These are phyloP conservation scores for Nesogale talazaci DNA, from an alignment of 2,113 vertebrate genomes.

Conservation along the genomic window DNA sequence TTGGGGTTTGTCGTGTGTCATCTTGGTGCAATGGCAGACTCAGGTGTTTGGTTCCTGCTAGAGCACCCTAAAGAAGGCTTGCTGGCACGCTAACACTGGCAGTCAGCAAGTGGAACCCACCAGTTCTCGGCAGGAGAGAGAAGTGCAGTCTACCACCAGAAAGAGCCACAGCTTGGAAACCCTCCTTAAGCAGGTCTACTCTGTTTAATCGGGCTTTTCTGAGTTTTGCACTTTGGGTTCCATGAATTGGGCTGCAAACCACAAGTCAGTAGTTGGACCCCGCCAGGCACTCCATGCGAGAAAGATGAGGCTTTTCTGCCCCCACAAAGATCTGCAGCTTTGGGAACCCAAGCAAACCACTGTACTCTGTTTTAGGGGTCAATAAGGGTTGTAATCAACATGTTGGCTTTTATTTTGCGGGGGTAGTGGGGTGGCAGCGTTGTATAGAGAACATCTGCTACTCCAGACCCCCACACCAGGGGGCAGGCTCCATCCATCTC, in stretches of 20 bases:
- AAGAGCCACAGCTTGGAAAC: background rate
- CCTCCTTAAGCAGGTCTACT: background rate
- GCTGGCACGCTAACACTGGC: background rate
- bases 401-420: no score
- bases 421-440: no score
- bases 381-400: no score
- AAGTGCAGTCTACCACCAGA: background rate
- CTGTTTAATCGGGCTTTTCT: no score
- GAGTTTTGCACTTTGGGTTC: no score
- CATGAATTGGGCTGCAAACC: no score
- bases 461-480: background rate
- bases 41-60: background rate
- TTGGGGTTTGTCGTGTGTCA: background rate
- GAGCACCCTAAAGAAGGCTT: background rate
- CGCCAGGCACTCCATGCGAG: no score
- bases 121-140: background rate
- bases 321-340: background rate
- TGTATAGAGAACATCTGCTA: no score
- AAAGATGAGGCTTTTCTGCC: no score
- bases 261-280: no score
- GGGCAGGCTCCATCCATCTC: slow-evolving; percentile 1
- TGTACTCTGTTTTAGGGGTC: no score
- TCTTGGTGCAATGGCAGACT: background rate
- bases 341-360: background rate
- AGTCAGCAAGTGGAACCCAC: background rate